phyloP scores from a whole-genome alignment of 2,888 invertebrate genomes.

The Nymphalis urticae region DNA sequence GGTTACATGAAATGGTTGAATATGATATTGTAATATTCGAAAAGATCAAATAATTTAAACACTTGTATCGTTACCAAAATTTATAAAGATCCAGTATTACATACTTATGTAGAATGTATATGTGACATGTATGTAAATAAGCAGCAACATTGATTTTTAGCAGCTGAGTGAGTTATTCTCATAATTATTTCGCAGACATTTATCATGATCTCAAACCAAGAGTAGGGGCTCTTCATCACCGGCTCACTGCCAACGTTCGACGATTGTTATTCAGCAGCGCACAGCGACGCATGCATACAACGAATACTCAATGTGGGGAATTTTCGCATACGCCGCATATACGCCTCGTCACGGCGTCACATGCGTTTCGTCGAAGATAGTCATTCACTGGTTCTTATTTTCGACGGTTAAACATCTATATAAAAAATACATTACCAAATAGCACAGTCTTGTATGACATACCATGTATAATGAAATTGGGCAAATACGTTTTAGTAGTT shows the following conservation, averaged over 20 bases:
- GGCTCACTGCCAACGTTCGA: constrained; percentile 63
- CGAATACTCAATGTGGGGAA: constrained; percentile 76
- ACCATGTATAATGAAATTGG: too few species aligned
- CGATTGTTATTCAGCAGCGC: constrained; percentile 73
- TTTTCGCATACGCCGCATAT: constrained; percentile 65
- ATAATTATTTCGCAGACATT: background rate
- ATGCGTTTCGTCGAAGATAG: constrained; percentile 23
- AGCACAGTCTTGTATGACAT: background rate
- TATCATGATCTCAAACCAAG: constrained; percentile 2
- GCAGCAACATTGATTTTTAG: background rate
- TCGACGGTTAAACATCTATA: background rate
- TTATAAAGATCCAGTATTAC: too few species aligned
- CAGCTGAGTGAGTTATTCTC: background rate
- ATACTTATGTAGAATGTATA: too few species aligned
- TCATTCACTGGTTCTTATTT: constrained; percentile 28
- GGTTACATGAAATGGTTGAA: too few species aligned
- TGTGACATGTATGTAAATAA: too few species aligned
- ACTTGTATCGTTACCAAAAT: too few species aligned
- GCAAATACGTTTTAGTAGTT: background rate
- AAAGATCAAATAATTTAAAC: too few species aligned
- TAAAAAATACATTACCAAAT: background rate
- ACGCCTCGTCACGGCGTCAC: constrained; percentile 17
- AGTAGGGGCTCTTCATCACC: constrained; percentile 37
- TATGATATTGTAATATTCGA: too few species aligned
- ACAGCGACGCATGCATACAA: constrained; percentile 60